Base-by-base conservation (phyloP, 2,888 invertebrate species). In the Lasioglossum lativentre region DNA sequence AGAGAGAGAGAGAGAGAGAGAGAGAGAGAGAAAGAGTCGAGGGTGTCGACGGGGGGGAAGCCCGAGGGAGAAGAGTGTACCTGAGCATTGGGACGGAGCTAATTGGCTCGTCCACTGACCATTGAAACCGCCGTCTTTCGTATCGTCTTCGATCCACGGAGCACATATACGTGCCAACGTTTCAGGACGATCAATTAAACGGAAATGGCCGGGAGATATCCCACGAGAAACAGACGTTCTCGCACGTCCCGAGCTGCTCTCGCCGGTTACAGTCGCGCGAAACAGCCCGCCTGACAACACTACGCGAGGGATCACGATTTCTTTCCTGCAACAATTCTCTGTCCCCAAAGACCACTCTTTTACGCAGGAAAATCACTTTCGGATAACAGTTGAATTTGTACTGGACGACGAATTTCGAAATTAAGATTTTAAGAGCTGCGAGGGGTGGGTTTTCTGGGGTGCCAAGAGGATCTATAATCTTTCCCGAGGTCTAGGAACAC, bases 51-150 rank as follows among this genome's bases (percentile, higher is more conserved):
- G 27, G 59, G 66, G 70, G 76, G 77, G 76, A 78, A 85, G 86
- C 80, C 59, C 86, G 86, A 87, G 87, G 85, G 70, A 83, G 85
- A 87, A 84, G 85, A 87, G 85, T 77, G 86, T 90, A 90, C 89
- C 90, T 93, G 93, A 93, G 94, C 93, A 93, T 94, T 93, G 88
- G 92, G 88, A 92, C 91, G 92, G 91, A 92, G 93, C 94, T 94
- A 94, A 94, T 94, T 94, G 94, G 94, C 94, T 92, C 93, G 93
- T 93, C 92, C 92, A 91, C 91, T 93, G 93, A 92, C 91, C 94
- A 93, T 93, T 93, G 93, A 92, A 90, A 88, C 85, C 90, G 88
- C 89, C 91, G 90, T 89, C 87, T 88, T 63, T 75, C 86, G 85
- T 89, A 91, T 90, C 90, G 89, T 78, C 84, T 89, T 83, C 89